phyloP scores from a whole-genome alignment of 1,140 invertebrate genomes.

The Dreissena polymorpha region DNA sequence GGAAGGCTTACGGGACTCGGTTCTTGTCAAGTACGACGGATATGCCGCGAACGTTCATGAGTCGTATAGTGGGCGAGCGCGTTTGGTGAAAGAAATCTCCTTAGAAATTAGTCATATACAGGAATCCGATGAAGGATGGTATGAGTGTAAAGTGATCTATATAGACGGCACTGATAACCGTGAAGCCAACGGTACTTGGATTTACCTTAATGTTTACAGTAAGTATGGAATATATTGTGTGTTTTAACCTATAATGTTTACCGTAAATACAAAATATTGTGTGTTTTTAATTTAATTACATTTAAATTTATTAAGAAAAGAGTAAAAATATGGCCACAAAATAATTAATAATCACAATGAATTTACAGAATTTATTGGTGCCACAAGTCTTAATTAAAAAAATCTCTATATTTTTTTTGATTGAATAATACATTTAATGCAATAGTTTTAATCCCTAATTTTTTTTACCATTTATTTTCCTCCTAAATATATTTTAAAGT shows the following conservation, averaged over 20 bases:
- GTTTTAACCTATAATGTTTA: background rate
- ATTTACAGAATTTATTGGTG: no score
- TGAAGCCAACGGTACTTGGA: conserved; percentile 92
- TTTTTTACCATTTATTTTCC: no score
- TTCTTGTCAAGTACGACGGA: conserved; percentile 87
- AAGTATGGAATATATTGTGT: conserved; percentile 68
- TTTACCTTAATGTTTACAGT: conserved; percentile 97
- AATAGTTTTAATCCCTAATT: no score
- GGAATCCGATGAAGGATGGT: conserved; percentile 97
- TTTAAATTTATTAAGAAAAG: no score
- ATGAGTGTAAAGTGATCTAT: conserved; percentile 97
- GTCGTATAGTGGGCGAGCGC: conserved; percentile 94
- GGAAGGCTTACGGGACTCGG: conserved; percentile 85
- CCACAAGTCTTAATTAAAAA: no score
- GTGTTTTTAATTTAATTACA: no score
- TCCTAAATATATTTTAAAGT: no score
- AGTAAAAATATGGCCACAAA: no score
- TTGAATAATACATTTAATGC: no score
- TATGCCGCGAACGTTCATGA: conserved; percentile 96
- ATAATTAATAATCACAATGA: no score
- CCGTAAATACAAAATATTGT: no score
- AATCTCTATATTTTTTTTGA: no score
- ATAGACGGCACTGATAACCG: conserved; percentile 93
- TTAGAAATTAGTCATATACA: conserved; percentile 96
- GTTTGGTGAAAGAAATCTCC: conserved; percentile 91